phyloP scores from a whole-genome alignment of 2,797 vertebrate genomes.

The Scleropages formosus region DNA sequence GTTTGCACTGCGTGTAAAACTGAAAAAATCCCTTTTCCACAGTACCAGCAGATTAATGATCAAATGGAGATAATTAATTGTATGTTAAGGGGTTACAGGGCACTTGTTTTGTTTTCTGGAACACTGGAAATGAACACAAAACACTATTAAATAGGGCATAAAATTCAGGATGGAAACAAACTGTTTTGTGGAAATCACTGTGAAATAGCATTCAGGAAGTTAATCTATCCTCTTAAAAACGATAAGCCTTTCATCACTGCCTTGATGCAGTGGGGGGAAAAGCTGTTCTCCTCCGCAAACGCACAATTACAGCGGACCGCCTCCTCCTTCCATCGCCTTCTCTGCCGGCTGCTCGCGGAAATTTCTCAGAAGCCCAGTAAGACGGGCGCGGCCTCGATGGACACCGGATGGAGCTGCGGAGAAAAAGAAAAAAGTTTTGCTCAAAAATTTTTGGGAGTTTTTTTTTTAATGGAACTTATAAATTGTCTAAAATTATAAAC shows the following conservation, averaged over 20 bases:
- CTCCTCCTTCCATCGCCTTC: constrained; percentile 3
- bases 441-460: too few species aligned
- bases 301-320: background rate
- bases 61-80: constrained; percentile 14
- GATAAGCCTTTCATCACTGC: constrained; percentile 31
- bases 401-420: background rate
- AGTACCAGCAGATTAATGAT: background rate
- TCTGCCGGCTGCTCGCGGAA: background rate
- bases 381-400: too few species aligned
- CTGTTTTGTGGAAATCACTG: constrained; percentile 30
- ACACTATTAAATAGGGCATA: constrained; percentile 16
- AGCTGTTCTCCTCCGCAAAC: background rate
- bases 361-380: background rate
- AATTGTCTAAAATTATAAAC: too few species aligned
- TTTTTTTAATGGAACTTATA: too few species aligned
- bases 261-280: background rate
- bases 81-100: background rate
- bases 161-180: constrained; percentile 14
- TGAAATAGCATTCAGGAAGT: constrained; percentile 33
- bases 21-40: background rate
- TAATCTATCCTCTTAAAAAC: constrained; percentile 30
- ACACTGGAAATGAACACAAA: background rate
- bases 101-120: constrained; percentile 3
- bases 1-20: too few species aligned
- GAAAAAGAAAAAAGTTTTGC: too few species aligned